Percentiles rank a stretch among this genome's conserved stretches.
Evolutionary conservation across 2,797 vertebrate genomes (phyloP).

Genomic region (Xerus rutilus): DNA sequence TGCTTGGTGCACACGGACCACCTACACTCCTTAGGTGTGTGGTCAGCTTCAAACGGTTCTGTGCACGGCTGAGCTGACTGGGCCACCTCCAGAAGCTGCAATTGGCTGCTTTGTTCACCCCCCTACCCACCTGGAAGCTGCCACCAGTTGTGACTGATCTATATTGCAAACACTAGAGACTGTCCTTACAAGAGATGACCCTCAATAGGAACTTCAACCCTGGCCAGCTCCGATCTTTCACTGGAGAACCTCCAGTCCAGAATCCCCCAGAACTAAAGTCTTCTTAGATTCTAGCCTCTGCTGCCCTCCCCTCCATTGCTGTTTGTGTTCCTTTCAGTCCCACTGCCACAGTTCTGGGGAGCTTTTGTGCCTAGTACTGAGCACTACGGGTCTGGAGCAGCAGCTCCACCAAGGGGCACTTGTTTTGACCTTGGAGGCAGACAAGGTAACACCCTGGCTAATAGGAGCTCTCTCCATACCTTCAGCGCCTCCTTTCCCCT

Average conservation of each 20-base stretch:
- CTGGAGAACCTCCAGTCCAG: too few species aligned
- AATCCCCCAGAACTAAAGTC: neutral
- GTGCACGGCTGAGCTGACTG: neutral
- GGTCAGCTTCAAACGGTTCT: neutral
- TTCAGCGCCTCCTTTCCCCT: too few species aligned
- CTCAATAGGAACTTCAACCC: neutral
- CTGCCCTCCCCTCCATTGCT: neutral
- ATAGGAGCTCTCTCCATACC: too few species aligned
- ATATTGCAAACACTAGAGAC: neutral
- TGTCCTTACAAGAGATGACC: too few species aligned
- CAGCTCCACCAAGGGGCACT: neutral
- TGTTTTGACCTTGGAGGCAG: neutral
- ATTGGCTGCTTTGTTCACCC: neutral
- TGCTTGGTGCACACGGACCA: neutral
- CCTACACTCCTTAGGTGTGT: neutral
- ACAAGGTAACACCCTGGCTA: too few species aligned
- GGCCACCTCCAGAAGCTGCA: neutral
- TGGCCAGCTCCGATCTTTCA: neutral
- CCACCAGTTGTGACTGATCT: neutral
- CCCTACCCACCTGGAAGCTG: too few species aligned
- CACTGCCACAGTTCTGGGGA: neutral
- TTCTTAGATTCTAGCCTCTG: neutral
- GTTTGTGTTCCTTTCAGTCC: neutral
- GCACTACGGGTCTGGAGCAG: neutral
- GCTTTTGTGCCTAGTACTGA: fast-evolving